Base-by-base conservation (phyloP, 2,888 invertebrate genomes). In the Melieria crassipennis region DNA sequence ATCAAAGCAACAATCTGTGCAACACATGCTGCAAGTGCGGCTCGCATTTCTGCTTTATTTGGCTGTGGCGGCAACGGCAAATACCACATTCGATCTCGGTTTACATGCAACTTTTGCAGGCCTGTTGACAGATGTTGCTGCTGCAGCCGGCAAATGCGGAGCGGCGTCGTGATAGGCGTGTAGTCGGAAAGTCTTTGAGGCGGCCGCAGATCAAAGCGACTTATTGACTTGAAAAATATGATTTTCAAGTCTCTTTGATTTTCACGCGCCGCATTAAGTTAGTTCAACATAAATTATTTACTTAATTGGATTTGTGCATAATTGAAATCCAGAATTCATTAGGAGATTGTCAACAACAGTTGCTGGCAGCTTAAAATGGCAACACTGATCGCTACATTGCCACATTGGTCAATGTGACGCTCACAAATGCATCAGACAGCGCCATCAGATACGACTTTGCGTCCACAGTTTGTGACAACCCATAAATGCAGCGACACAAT, bases 341-440 rank as follows among this genome's bases (percentile, higher is more conserved):
- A 3, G 30, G 30, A 30, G 30, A 30, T 30, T 30, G 30, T 3
- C 30, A 2, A 30, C 30, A 30, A 30, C 30, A 30, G 30, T 3
- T 30, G 30, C 30, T 30, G 30, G 30, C 30, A 30, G 30, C 30
- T 30, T 30, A 30, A 30, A 30, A 30, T 30, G 30, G 30, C 30
- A 30, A 30, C 30, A 30, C 30, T 30, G 30, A 1, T 1, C 30
- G 30, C 7, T 5, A 57, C 30, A 2, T 57, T 10, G 30, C 7
- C 30, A 57, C 30, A 13, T 57, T 10, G 0, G 16, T 7, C 65
- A 62, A 56, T 71, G 56, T 56, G 13, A 65, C 62, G 56, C 66
- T 71, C 71, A 71, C 66, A 71, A 65, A 65, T 66, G 71, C 71
- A 71, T 66, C 46, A 65, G 71, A 61, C 65, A 4, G 30, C 30